These are phyloP conservation scores for Belgica antarctica DNA, from an alignment of 2,888 invertebrate genomes.

Conservation along the genomic window DNA sequence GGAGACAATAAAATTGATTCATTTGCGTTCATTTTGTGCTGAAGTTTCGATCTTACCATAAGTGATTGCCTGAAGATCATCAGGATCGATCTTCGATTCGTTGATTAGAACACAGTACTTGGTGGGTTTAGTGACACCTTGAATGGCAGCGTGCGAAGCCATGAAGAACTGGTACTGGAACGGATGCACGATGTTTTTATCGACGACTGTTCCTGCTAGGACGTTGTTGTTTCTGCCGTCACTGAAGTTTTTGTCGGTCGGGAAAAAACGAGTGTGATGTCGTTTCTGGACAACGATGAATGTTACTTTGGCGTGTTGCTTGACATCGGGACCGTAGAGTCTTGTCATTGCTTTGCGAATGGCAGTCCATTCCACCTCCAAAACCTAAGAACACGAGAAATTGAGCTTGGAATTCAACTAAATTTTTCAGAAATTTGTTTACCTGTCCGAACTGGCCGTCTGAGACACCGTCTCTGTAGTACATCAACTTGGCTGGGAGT, in stretches of 20 bases:
- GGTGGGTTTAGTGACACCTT: slow-evolving; percentile 78
- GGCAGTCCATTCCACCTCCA: slow-evolving; percentile 64
- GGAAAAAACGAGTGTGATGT: slow-evolving; percentile 79
- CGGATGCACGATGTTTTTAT: slow-evolving; percentile 80
- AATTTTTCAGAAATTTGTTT: slow-evolving; percentile 1
- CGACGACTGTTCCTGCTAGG: slow-evolving; percentile 84
- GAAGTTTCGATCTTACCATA: slow-evolving; percentile 56
- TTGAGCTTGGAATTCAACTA: neutral
- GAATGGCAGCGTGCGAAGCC: slow-evolving; percentile 54
- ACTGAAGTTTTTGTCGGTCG: slow-evolving; percentile 46
- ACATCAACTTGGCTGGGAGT: slow-evolving; percentile 57
- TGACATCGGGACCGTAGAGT: slow-evolving; percentile 49
- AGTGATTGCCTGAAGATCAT: slow-evolving; percentile 74
- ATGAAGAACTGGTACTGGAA: slow-evolving; percentile 86
- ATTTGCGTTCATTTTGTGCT: neutral
- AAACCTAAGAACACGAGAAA: slow-evolving; percentile 56
- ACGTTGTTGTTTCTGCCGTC: slow-evolving; percentile 70
- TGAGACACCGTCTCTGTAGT: slow-evolving; percentile 75
- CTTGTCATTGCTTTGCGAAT: slow-evolving; percentile 66
- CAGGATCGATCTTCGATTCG: slow-evolving; percentile 48
- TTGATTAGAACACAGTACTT: slow-evolving; percentile 78
- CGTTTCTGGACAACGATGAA: slow-evolving; percentile 95
- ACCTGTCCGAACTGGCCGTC: slow-evolving; percentile 74
- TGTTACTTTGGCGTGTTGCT: slow-evolving; percentile 74
- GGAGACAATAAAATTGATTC: neutral